Evolutionary conservation across 2,797 vertebrate genomes (phyloP), one percentile per base, ranked within the genome.

Genomic region (Pangasius larnaudii): DNA sequence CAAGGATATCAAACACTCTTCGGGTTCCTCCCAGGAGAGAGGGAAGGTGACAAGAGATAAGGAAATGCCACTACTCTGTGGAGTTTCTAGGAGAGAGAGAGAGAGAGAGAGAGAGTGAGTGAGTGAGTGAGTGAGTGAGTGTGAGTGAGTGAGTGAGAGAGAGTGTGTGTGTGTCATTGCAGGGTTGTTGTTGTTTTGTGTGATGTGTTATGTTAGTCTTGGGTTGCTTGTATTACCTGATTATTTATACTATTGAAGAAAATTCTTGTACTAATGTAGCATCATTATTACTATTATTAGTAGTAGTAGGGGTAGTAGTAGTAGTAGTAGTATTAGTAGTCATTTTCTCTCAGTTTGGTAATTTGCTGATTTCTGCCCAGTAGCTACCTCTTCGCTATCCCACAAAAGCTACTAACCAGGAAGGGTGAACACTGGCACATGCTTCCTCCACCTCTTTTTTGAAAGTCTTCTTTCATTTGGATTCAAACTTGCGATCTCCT

Each of bases 1-100:
- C 79, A 81, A 42, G 79, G 58, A 82, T 82, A 82, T 82, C 58
- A 82, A 63, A 80, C 39, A 46, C 36, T 63, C 11, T 82, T 42
- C 3, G 24, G 39, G 79, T 82, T 42, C 36, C 2, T 82, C 36
- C 79, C 56, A n/a, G 5, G 58, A 63, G 56, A 61, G 30, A 56
- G 30, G 77, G 77, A 79, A 56, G 51, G 30, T 58, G 53, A 58
- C 49, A 30, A 22, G 77, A 79, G 77, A 79, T 79, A 79, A 58
- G 77, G 77, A 79, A 36, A 56, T 79, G 51, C n/a, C 51, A 56
- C 16, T 56, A 36, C 1, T 53, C n/a, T 51, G 74, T 56, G 51
- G 30, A 36, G n/a, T 56, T 79, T 77, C 46, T 30, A 30, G 27
- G 33, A 18, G 24, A 18, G 49, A 77, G 74, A 18, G 74, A n/a